Percentiles rank a stretch among this genome's conserved stretches.
These are phyloP conservation scores for Ctenopoma multispine DNA, from an alignment of 2,797 vertebrate genomes.

Conservation along the genomic window DNA sequence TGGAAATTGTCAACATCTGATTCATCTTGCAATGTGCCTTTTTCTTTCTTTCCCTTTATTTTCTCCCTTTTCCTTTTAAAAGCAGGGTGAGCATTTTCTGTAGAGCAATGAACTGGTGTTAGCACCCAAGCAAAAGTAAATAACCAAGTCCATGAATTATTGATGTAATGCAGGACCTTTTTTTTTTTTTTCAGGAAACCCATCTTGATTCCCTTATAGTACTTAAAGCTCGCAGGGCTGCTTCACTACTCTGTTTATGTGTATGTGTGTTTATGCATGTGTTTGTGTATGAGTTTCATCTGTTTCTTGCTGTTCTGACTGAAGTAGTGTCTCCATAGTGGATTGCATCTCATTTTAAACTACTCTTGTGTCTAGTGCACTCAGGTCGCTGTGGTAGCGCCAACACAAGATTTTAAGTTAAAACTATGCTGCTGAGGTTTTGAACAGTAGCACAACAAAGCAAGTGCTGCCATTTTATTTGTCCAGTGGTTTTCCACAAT, in stretches of 20 bases:
- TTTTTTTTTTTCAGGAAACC: conserved; percentile 55
- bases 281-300: conserved; percentile 3
- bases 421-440: conserved; percentile 2
- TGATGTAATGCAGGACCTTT: conserved; percentile 65
- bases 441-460: background rate
- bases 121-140: conserved; percentile 69
- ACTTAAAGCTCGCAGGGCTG: conserved; percentile 53
- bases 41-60: conserved; percentile 13
- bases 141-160: conserved; percentile 79
- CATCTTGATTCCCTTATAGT: conserved; percentile 60
- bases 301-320: conserved; percentile 36
- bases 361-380: conserved; percentile 21
- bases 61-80: conserved; percentile 39
- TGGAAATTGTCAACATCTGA: conserved; percentile 47
- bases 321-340: conserved; percentile 41
- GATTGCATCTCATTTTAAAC: conserved; percentile 45
- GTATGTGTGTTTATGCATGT: conserved; percentile 11
- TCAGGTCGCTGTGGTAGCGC: conserved; percentile 3
- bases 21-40: conserved; percentile 36
- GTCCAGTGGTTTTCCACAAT: background rate
- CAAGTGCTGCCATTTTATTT: background rate
- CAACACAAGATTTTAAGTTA: conserved; percentile 1
- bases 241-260: conserved; percentile 32
- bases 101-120: conserved; percentile 66
- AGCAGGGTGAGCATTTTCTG: conserved; percentile 54